A percentile compares a stretch with the other conserved stretches of the same genome.
phyloP scores from a whole-genome alignment of 2,797 vertebrate genomes.

The Anguilla obscura region DNA sequence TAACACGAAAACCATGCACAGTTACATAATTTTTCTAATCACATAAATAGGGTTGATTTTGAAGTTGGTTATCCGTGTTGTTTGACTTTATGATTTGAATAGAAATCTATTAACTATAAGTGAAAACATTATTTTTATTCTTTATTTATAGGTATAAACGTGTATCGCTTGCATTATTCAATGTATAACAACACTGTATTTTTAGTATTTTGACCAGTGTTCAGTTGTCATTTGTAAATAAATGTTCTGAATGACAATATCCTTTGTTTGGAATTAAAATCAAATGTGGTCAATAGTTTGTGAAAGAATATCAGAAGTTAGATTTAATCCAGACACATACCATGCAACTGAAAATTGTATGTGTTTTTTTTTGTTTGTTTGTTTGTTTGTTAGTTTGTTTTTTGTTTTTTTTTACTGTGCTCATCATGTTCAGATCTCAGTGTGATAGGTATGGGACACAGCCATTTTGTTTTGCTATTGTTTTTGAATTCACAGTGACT shows the following conservation, averaged over 20 bases:
- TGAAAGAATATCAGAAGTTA: neutral
- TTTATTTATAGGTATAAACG: too few relatives aligned
- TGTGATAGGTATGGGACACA: neutral
- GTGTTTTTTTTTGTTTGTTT: too few relatives aligned
- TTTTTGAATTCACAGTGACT: conserved; percentile 67
- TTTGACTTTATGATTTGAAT: neutral
- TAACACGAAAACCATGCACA: neutral
- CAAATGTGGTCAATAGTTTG: neutral
- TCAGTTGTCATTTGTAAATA: too few relatives aligned
- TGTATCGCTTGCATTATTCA: too few relatives aligned
- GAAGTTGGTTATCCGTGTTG: neutral
- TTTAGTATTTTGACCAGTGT: too few relatives aligned
- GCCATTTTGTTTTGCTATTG: neutral
- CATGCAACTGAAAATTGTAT: neutral
- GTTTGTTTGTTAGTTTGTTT: neutral
- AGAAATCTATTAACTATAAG: neutral
- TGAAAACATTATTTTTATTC: too few relatives aligned
- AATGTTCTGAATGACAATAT: neutral
- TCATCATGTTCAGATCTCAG: neutral
- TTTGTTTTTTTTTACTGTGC: neutral
- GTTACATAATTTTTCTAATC: neutral
- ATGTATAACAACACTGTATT: too few relatives aligned
- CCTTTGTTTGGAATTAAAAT: neutral
- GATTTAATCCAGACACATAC: neutral
- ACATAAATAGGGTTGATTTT: neutral